These are phyloP conservation scores for Helicoverpa armigera DNA, from an alignment of 1,140 invertebrate genomes.

Conservation along the genomic window DNA sequence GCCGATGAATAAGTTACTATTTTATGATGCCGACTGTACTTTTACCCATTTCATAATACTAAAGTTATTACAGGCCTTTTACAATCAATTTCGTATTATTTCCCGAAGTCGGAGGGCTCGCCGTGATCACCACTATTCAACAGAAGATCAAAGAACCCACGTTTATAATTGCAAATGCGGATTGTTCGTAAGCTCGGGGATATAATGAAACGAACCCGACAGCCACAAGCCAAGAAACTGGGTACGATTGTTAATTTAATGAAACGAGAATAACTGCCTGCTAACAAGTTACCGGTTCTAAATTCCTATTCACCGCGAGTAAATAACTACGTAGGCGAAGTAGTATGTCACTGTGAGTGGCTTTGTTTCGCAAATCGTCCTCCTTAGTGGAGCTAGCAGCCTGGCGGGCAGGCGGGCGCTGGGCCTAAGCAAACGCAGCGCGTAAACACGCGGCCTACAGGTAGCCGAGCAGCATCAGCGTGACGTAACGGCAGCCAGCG, in stretches of 20 bases:
- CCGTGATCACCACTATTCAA: constrained; percentile 32
- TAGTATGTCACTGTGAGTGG: constrained; percentile 40
- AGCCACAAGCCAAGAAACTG: background rate
- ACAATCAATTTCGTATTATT: constrained; percentile 24
- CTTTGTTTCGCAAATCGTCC: constrained; percentile 47
- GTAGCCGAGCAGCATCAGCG: constrained; percentile 28
- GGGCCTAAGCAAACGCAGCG: constrained; percentile 37
- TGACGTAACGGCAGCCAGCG: constrained; percentile 44
- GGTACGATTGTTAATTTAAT: constrained; percentile 37
- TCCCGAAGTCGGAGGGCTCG: background rate
- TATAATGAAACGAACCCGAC: constrained; percentile 8
- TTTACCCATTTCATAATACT: constrained; percentile 41
- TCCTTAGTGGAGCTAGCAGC: constrained; percentile 26
- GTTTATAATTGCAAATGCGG: constrained; percentile 43
- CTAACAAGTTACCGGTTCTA: constrained; percentile 55
- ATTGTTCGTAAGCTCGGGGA: constrained; percentile 17
- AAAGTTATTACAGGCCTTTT: constrained; percentile 17
- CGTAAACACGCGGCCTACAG: constrained; percentile 46
- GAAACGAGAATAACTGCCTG: constrained; percentile 28
- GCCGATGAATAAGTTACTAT: constrained; percentile 37
- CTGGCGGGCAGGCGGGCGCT: background rate
- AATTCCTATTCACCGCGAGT: constrained; percentile 54
- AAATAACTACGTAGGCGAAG: constrained; percentile 46
- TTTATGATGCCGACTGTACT: constrained; percentile 41
- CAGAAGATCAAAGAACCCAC: constrained; percentile 24